Evolutionary conservation across 1,140 invertebrate genomes (phyloP), one percentile per base, ranked within the genome.

Genomic region (Eupristina koningsbergeri): DNA sequence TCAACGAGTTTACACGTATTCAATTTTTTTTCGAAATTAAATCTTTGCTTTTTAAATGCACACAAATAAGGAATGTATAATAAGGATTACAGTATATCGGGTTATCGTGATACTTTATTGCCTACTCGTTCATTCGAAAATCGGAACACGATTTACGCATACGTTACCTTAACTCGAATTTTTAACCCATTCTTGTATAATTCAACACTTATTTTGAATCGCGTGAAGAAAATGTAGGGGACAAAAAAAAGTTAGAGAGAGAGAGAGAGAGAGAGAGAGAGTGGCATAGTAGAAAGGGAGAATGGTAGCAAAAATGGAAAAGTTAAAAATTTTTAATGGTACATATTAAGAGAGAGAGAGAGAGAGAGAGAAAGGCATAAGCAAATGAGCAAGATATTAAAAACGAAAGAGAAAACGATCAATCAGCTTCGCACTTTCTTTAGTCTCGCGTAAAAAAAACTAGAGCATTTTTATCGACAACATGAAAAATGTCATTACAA

Each of bases 121-220:
- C 36, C 34, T 13, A 53, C 85, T 53, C 11, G 5, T 5, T 34
- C 69, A 8, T 86, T 85, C 87, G 87, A 88, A 87, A 88, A 85
- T 87, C 85, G 86, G 89, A 86, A 84, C 86, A 85, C 84, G 85
- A 81, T 86, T 81, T 85, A 86, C 85, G 71, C n/a, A 74, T 88
- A 88, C 88, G 88, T 90, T 86, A 89, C 84, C 86, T 88, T 89
- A 84, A 80, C 79, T 88, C 86, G 86, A 86, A 90, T 90, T 89
- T 86, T 85, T 88, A 87, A 88, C 87, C 86, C 87, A 88, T 85
- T 86, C 77, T 63, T 84, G 83, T 17, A 85, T 74, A 53, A 80
- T 64, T 82, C 75, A 41, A 58, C 31, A 73, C 86, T 88, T 89
- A 89, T 88, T 85, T 87, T 81, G 34, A 9, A 34, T 47, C 82